Evolutionary conservation across 1,140 invertebrate species (phyloP), one percentile per base, ranked within the genome.

Genomic region (Parasteatoda tepidariorum): DNA sequence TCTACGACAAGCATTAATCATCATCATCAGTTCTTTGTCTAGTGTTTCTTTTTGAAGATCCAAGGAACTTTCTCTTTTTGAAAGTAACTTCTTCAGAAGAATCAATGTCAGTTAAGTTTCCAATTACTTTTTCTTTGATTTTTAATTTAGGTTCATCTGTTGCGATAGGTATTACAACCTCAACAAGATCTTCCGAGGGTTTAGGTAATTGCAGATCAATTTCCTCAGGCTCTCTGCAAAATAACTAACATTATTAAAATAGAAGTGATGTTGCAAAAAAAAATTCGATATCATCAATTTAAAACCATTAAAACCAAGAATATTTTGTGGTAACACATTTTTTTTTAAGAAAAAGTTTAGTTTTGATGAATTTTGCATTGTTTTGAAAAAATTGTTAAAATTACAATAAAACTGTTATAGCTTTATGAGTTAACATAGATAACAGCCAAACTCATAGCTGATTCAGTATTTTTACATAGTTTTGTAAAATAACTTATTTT

Each of bases 171-270:
- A 84, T 76, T 31, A 66, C 64, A 31, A 84, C 26, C 70, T 76
- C 73, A 18, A 70, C 11, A 33, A 59, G 5, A 34, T 84, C 34
- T 61, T 84, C 83, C 7, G 73, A 70, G 30, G 38, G 57, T 18
- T 84, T 73, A 7, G 83, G 83, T 18, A 84, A 48, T n/a, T 84
- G 71, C 6, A 84, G 48, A 33, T 84, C 83, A n/a, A 64, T 34
- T 62, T 84, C 2, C n/a, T 22, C 64, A 7, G 64, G 64, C n/a
- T 76, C 62, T 54, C 83, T 84, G 7, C 4, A 59, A 31, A 33
- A 30, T 2, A 59, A 38, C 22, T 18, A 5, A 57, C 15, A 18
- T n/a, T n/a, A 62, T 26, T 26, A 26, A 48, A 48, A 48, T 48
- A 48, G 1, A n/a, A 48, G 9, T 48, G 38, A 9, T 48, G 38